These are phyloP conservation scores for Decapterus maruadsi DNA, from an alignment of 2,797 vertebrate genomes.

Conservation along the genomic window DNA sequence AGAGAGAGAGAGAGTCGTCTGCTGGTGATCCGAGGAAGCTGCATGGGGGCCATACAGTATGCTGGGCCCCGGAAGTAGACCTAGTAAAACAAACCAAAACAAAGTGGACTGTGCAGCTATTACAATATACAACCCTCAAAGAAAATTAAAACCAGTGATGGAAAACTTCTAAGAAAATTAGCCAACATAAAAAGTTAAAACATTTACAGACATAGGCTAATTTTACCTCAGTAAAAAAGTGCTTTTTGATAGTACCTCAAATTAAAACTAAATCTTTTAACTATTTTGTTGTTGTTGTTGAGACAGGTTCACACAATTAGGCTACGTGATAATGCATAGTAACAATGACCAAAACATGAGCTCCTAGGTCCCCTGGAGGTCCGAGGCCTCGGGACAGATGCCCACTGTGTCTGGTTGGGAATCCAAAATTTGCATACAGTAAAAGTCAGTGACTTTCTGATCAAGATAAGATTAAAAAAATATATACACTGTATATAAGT, in stretches of 20 bases:
- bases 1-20: conserved; percentile 59
- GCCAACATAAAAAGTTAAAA: neutral
- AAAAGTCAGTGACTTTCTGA: neutral
- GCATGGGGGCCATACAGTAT: conserved; percentile 19
- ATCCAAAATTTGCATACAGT: too few species aligned
- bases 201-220: neutral
- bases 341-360: neutral
- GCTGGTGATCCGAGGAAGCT: conserved; percentile 61
- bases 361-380: neutral
- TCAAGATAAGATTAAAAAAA: too few species aligned
- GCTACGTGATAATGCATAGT: neutral
- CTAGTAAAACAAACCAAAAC: conserved; percentile 18
- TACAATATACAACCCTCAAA: conserved; percentile 2
- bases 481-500: too few species aligned
- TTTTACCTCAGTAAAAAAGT: neutral
- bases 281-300: too few species aligned
- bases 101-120: neutral
- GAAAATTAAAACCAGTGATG: neutral
- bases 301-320: neutral
- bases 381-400: neutral
- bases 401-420: too few species aligned
- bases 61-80: conserved; percentile 30
- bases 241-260: neutral
- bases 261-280: neutral
- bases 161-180: neutral